Evolutionary conservation across 2,888 invertebrate species (phyloP), one percentile per base, ranked within the genome.

Genomic region (Cheilosia vernalis): DNA sequence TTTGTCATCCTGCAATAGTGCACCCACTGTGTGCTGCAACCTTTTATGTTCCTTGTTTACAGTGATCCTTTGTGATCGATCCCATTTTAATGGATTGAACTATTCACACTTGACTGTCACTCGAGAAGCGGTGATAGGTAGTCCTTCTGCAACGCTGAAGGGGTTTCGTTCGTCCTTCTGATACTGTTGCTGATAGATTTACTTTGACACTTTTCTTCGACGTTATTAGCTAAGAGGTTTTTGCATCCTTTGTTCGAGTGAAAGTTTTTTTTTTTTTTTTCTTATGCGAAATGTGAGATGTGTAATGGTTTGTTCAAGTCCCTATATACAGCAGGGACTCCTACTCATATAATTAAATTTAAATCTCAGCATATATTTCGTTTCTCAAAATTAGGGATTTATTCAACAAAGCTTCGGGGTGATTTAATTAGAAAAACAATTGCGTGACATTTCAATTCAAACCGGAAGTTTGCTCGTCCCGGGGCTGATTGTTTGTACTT

Each of bases 21-120:
- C 76, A 77, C 60, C 44, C 27, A 53, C 69, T 78, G 61, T 84
- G 79, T 82, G 74, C 61, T 60, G 40, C 15, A 78, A 51, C 15
- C 66, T 78, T 79, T 73, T 49, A 21, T 30, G 13, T 4, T n/a
- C 49, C 63, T 21, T 67, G 73, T 64, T 84, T 74, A 58, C 83
- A 76, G 53, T 74, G 74, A 80, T 80, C 80, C 84, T 80, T 84
- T 80, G 84, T 80, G 84, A 80, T 84, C 74, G 66, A 84, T 70
- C 80, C 60, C 44, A 27, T 58, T 63, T 74, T 64, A 80, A 84
- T 84, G 69, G 80, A 84, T 84, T 79, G 80, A 79, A 76, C 84
- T 76, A 64, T 74, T 79, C 64, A 55, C 66, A 49, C 80, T 70
- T 74, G 44, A 79, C 49, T 19, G 55, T 78, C 60, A 74, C 84